Conservation (phyloP, 2,888 invertebrate genomes). For the Baronia brevicornis region DNA sequence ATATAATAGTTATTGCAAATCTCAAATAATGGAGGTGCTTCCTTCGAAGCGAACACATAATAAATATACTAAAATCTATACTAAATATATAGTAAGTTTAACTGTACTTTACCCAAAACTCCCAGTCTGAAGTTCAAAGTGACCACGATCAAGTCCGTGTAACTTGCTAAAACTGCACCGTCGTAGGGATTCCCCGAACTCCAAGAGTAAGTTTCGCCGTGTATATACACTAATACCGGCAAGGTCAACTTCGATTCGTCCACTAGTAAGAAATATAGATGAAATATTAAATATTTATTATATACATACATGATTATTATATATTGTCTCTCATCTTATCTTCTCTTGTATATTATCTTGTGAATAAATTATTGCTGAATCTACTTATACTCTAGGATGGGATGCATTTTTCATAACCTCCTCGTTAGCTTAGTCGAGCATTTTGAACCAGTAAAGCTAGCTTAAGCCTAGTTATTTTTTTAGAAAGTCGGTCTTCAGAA, state of each 20-base stretch:
- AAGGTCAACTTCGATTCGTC: constrained; percentile 72
- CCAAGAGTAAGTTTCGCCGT: constrained; percentile 93
- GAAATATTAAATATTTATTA: constrained; percentile 7
- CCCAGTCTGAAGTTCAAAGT: constrained; percentile 97
- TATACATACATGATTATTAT: background rate
- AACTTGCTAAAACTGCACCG: constrained; percentile 94
- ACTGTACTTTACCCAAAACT: constrained; percentile 79
- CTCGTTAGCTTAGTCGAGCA: too few relatives aligned
- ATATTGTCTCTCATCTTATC: background rate
- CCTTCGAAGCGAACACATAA: too few relatives aligned
- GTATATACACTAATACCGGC: constrained; percentile 89
- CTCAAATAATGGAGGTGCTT: too few relatives aligned
- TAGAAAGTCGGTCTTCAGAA: too few relatives aligned
- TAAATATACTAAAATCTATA: background rate
- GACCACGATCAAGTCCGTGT: constrained; percentile 93
- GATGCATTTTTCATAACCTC: too few relatives aligned
- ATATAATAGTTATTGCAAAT: too few relatives aligned
- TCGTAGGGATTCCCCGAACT: constrained; percentile 97
- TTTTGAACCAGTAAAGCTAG: too few relatives aligned
- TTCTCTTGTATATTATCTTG: background rate
- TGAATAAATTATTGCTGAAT: too few relatives aligned
- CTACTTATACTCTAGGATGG: too few relatives aligned
- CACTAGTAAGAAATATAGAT: constrained; percentile 44
- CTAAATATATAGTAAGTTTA: background rate
- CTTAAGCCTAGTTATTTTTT: too few relatives aligned